Evolutionary conservation across 2,113 vertebrate genomes (phyloP), one percentile per base, ranked within the genome.

Genomic region (Puffinus mauretanicus): DNA sequence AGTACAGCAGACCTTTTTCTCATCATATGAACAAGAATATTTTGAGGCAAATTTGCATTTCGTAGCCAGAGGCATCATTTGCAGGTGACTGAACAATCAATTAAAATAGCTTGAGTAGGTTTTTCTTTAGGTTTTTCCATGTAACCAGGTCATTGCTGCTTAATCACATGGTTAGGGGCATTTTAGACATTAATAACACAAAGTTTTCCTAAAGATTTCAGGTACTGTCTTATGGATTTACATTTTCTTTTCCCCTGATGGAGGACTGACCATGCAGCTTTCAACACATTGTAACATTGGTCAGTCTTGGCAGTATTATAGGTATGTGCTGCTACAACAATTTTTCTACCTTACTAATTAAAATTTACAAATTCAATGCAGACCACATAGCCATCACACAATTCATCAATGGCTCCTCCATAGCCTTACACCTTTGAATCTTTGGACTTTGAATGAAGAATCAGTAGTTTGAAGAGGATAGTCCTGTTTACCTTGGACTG

Each of bases 51-150:
- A 95, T 94, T 94, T 95, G 73, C 87, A 91, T 90, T 86, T 91
- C 16, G 6, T 89, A 91, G 91, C 94, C 94, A 88, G 84, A 15
- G 61, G 83, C 93, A 87, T 93, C 90, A 87, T 95, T 92, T 92
- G 76, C 93, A 96, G 94, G 96, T 95, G 96, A 94, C 55, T 91
- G 88, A 97, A 73, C 94, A 95, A 94, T 95, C 91, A 96, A 94
- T 92, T 96, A 94, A 92, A 96, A 73, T 52, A 91, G 34, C 80
- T 83, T 20, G 0, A 70, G 42, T 40, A 17, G 24, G 16, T 76
- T 87, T 86, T 71, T 8, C 65, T 84, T n/a, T 8, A 30, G 27
- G 10, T 79, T 75, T 84, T 58, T 55, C 40, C 9, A 21, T 3
- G 47, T 54, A 88, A 72, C 46, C 82, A 80, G 82, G 67, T 86